Evolutionary conservation across 2,888 invertebrate genomes (phyloP), one percentile per base, ranked within the genome.

Genomic region (Seira sanloemensis): DNA sequence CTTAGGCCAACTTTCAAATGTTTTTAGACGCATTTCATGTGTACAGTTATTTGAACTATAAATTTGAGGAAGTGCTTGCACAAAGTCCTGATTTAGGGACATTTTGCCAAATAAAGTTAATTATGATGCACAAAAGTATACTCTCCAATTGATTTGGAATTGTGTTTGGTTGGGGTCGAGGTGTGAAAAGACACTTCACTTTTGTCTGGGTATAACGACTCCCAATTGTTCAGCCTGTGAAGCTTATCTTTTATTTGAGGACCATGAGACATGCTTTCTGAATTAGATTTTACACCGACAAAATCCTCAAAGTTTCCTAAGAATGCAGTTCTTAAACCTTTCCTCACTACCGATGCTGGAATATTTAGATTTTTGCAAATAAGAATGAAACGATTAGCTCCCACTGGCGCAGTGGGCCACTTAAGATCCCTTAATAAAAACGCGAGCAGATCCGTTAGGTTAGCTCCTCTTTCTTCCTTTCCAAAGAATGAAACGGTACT

Each of bases 381-480:
- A 5, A 62, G 5, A 1, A 86, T 16, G 27, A 86, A 84, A n/a
- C 86, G 0, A 54, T 84, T 84, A 1, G 66, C 58, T 19, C 81
- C 86, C 18, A 23, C 50, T 9, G 84, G 86, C 12, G 74, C 26
- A 0, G 12, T 27, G n/a, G 9, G 1, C 79, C 80, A 80, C 23
- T 76, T 80, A 23, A 80, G 27, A 69, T 76, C 62, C 24, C 83
- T 50, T 12, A 68, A 37, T 0, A 73, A 7, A 69, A 76, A 84
- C 9, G 65, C 74, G 24, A 84, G 19, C 19, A 86, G 66, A 74
- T 83, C 80, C 2, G 54, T 71, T 27, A 86, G 84, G 26, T 77
- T 84, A 9, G 85, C 62, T 19, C 66, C 77, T 4, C 16, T 25
- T 12, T 16, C 2, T n/a, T 77, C 26, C 1, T 79, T 24, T 5